A percentile compares a stretch with the other conserved stretches of the same genome.
Conservation (phyloP, 2,113 vertebrate genomes). For the Struthidea cinerea region DNA sequence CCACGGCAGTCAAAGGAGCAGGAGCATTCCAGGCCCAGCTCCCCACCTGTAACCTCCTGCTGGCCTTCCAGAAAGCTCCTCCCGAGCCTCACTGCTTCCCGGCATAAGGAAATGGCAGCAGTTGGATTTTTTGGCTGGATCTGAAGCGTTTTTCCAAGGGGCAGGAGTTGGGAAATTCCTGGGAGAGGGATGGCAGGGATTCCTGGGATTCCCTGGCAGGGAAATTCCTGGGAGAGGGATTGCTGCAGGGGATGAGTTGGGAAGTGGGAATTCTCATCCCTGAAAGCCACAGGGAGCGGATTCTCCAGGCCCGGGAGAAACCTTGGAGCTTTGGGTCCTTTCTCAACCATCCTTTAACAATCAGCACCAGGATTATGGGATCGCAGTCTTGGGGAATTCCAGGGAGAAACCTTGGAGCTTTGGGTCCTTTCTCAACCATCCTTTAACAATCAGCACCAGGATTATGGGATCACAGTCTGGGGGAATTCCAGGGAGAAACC, state of each 20-base stretch:
- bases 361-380: too few species aligned
- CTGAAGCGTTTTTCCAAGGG: background rate
- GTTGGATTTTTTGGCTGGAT: background rate
- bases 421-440: too few species aligned
- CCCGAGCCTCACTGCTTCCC: background rate
- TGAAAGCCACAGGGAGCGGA: accelerated
- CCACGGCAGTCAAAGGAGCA: accelerated
- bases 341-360: too few species aligned
- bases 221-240: background rate
- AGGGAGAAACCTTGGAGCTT: too few species aligned
- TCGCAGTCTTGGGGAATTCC: too few species aligned
- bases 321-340: too few species aligned
- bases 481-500: background rate
- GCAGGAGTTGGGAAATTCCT: background rate
- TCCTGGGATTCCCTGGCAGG: too few species aligned
- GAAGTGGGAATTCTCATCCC: background rate
- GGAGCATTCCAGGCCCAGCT: background rate
- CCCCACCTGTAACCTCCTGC: background rate
- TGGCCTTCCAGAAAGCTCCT: background rate
- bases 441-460: background rate
- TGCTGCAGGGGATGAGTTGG: background rate
- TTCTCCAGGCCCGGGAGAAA: background rate
- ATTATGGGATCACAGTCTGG: background rate
- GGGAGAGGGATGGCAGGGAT: background rate
- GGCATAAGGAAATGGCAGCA: background rate